Evolutionary conservation across 1,140 invertebrate genomes (phyloP), one percentile per base, ranked within the genome.

Genomic region (Procambarus virginalis): DNA sequence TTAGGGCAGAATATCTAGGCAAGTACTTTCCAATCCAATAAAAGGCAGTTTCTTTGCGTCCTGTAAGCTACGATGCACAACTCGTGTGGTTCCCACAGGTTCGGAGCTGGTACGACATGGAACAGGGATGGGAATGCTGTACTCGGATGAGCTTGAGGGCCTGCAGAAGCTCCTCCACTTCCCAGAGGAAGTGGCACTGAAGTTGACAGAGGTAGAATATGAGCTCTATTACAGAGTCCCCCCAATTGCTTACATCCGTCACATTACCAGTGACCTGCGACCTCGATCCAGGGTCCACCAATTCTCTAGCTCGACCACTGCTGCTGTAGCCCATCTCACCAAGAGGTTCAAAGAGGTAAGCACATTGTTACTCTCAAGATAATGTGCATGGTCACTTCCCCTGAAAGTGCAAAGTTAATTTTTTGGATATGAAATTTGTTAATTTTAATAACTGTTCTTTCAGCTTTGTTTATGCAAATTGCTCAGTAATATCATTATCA

Each of bases 101-200:
- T 17, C 60, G 20, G 94, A 81, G n/a, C 55, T 88, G 55, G 73
- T 80, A 5, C 86, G 78, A 51, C 64, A 49, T 8, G 86, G 86
- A 12, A 22, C 95, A 94, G 94, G 95, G 94, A 75, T 91, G 60
- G 82, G 84, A 2, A 89, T 90, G 90, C 86, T 94, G 93, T 96
- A 96, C 94, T 95, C 96, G 93, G 96, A 97, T 94, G 98, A 98
- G 95, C 95, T 99, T 94, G 96, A 97, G 94, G 95, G 96, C 92
- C 95, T 99, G 93, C 97, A 97, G 94, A 96, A 96, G 93, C 95
- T 98, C 93, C 95, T 99, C 76, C 97, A 98, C 94, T 99, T 98
- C 94, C 98, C 98, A 45, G 98, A 99, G 95, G 98, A 99, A 95
- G 97, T 98, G 92, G 98, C 98, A 55, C 94, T 98, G 76, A 95